phyloP scores from a whole-genome alignment of 2,888 invertebrate species.

The Seira ritae region DNA sequence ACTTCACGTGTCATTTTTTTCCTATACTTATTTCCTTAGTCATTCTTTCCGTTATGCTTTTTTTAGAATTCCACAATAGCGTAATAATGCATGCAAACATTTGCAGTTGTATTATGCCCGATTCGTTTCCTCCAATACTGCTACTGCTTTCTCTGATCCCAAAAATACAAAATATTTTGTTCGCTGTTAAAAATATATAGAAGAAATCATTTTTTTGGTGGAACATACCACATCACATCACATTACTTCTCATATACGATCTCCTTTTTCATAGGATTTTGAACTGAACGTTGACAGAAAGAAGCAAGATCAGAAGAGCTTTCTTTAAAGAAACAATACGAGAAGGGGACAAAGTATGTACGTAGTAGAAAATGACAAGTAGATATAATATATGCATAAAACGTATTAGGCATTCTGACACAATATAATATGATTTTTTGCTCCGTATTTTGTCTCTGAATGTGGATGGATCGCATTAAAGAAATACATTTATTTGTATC shows the following conservation, averaged over 20 bases:
- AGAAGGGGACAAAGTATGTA: constrained; percentile 25
- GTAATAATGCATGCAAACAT: constrained; percentile 16
- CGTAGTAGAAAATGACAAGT: no score
- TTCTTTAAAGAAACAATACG: background rate
- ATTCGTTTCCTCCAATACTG: constrained; percentile 45
- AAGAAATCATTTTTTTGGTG: constrained; percentile 24
- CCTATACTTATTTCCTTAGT: background rate
- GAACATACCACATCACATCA: constrained; percentile 28
- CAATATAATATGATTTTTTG: background rate
- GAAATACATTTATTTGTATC: no score
- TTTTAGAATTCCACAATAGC: background rate
- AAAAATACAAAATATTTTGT: constrained; percentile 24
- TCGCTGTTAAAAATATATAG: constrained; percentile 8
- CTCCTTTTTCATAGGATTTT: constrained; percentile 61
- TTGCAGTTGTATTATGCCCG: constrained; percentile 18
- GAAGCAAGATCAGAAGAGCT: constrained; percentile 4
- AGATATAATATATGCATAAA: background rate
- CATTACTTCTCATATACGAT: constrained; percentile 62
- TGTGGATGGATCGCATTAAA: no score
- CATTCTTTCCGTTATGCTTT: constrained; percentile 11
- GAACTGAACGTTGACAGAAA: constrained; percentile 53
- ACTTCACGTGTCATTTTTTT: constrained; percentile 25
- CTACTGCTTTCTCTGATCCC: background rate
- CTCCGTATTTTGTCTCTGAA: background rate
- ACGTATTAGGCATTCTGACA: background rate